Conservation (phyloP, 2,797 vertebrate species). For the Chelon auratus region DNA sequence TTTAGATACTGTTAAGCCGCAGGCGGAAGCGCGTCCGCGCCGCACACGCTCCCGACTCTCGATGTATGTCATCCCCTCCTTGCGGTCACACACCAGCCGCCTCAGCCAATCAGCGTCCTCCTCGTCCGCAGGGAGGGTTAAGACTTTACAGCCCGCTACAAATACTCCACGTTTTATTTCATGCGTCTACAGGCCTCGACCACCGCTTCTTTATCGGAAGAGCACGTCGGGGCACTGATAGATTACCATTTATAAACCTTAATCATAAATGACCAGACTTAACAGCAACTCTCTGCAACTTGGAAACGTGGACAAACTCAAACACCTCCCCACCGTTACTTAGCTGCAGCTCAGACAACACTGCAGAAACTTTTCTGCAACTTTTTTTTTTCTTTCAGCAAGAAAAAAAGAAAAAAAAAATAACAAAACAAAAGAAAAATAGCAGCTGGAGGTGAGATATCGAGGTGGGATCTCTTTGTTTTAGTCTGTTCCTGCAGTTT, state of each 20-base stretch:
- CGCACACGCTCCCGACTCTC: neutral
- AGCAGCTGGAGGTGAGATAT: no score
- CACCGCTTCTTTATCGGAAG: slow-evolving; percentile 2
- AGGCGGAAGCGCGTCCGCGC: neutral
- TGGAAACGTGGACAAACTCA: neutral
- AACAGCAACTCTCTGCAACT: neutral
- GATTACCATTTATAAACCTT: no score
- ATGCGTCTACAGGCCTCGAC: neutral
- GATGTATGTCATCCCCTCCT: neutral
- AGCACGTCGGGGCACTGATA: neutral
- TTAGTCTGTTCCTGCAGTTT: no score
- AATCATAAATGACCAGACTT: neutral
- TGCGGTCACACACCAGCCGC: slow-evolving; percentile 1
- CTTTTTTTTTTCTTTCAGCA: no score
- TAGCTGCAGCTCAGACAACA: no score
- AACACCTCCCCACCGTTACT: neutral
- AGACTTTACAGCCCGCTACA: slow-evolving; percentile 45
- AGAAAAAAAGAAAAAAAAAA: no score
- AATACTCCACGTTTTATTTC: slow-evolving; percentile 20
- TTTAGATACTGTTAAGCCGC: no score
- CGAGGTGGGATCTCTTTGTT: no score
- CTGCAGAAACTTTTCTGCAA: no score
- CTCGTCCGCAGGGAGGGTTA: slow-evolving; percentile 17
- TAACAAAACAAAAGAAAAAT: no score
- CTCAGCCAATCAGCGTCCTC: slow-evolving; percentile 62